Base-by-base conservation (phyloP, 1,140 invertebrate genomes). In the Hycleus cichorii region DNA sequence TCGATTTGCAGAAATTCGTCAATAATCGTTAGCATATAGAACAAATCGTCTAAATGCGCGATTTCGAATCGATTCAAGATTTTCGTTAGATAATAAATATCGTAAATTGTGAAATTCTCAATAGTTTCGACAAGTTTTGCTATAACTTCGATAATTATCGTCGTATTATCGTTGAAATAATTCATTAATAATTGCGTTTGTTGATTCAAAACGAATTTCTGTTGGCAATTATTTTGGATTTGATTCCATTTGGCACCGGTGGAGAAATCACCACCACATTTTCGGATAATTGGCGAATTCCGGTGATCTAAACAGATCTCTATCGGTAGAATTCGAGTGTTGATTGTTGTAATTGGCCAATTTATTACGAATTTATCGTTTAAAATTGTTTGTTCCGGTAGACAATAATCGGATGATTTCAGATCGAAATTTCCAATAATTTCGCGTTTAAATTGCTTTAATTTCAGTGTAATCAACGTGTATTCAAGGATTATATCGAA, bases 281-380 rank as follows among this genome's bases (percentile, higher is more conserved):
- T 54, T 63, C 78, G 66, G 40, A 71, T 77, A 3, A 78, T 74
- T 27, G 78, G 78, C 32, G 7, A 38, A 76, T 66, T 7, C 74
- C 75, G 65, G 78, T 76, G 27, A 63, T 55, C 71, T 77, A 79
- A 69, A 59, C 78, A 79, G 47, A 78, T 74, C 59, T 79, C 72
- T 51, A 71, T 70, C 4, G 78, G 75, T 5, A 77, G 70, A 43
- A 72, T 66, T 55, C 72, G 74, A 26, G 74, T 69, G 4, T 74
- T 74, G 32, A 77, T 74, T 4, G 57, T 46, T 38, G 77, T 76
- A 45, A 76, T 49, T 5, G 63, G 59, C 72, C 72, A 76, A 32
- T 58, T 54, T 10, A 68, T 60, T 2, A 38, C 11, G 6, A 10
- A 45, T 49, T 18, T 1, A 7, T 51, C 4, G 39, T 43, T 11